Evolutionary conservation across 2,797 vertebrate species (phyloP), one percentile per base, ranked within the genome.

Genomic region (Sebastes alutus): DNA sequence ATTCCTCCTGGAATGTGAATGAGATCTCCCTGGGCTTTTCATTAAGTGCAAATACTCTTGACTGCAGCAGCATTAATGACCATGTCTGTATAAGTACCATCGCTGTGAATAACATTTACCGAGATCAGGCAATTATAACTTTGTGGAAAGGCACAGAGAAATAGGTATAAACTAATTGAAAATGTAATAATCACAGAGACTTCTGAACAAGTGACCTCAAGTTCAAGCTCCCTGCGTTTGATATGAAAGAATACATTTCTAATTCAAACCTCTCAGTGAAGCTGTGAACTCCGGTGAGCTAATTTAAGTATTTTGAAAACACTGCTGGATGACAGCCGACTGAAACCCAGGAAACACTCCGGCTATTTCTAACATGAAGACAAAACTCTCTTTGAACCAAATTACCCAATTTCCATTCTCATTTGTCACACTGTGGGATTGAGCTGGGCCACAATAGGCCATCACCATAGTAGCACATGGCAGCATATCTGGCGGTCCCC

Each of bases 381-480:
- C 81, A 81, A 82, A 79, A 77, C 68, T 73, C 58, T 11, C 66
- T 92, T 85, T 85, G 72, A 90, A 81, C 73, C 80, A 92, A 90
- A 93, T 91, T 92, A 85, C 62, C 77, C 84, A 81, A 89, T 91
- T 92, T 87, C 73, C 75, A 86, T 86, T 86, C 77, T 81, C 77
- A 89, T 91, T 92, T 87, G 87, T 90, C 87, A 87, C 81, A 86
- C 78, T 78, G 69, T 66, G 64, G 60, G 87, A 85, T 42, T 66
- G 75, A 86, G 85, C 77, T 46, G 30, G 66, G 78, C 72, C 60
- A 66, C 86, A 86, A 82, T 86, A 81, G 85, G 75, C 73, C 80
- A 72, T 88, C 68, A 27, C 66, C 62, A 66, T 13, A 70, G 75
- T 38, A 25, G 77, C 77, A 54, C 64, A 25, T 56, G 70, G 76